Percentiles rank a stretch among this genome's conserved stretches.
These are phyloP conservation scores for Lasioglossum albipes DNA, from an alignment of 1,140 invertebrate species.

Conservation along the genomic window DNA sequence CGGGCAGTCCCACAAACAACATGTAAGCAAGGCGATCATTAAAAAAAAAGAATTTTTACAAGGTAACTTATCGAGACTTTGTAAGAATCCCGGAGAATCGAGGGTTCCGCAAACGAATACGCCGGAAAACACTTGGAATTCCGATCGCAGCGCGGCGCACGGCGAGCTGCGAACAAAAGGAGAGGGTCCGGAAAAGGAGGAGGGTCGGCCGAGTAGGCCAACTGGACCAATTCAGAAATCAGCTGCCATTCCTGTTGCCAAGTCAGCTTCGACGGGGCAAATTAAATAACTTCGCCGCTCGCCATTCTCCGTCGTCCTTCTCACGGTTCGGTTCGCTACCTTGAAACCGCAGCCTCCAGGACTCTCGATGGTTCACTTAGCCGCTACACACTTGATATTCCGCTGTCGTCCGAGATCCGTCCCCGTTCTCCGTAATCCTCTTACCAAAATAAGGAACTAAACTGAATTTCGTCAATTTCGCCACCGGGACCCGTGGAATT, in stretches of 20 bases:
- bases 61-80: too few relatives aligned
- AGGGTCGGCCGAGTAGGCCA: slow-evolving; percentile 34
- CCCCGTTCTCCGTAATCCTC: slow-evolving; percentile 21
- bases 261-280: slow-evolving; percentile 64
- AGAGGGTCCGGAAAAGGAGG: slow-evolving; percentile 25
- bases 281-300: slow-evolving; percentile 66
- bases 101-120: slow-evolving; percentile 49
- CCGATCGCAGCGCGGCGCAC: slow-evolving; percentile 38
- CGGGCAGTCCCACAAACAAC: too few relatives aligned
- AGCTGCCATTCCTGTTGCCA: slow-evolving; percentile 62
- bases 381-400: slow-evolving; percentile 39
- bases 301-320: neutral
- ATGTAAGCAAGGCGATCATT: too few relatives aligned
- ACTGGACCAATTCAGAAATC: slow-evolving; percentile 56
- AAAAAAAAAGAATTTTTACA: too few relatives aligned
- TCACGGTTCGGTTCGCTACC: neutral
- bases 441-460: slow-evolving; percentile 1
- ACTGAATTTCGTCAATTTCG: neutral
- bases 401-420: neutral
- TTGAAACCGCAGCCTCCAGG: slow-evolving; percentile 27
- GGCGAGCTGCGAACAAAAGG: slow-evolving; percentile 36
- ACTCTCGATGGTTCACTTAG: slow-evolving; percentile 34
- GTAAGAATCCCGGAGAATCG: slow-evolving; percentile 12
- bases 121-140: slow-evolving; percentile 58
- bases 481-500: too few relatives aligned